These are phyloP conservation scores for Lethenteron reissneri DNA, from an alignment of 2,113 vertebrate species.

Conservation along the genomic window DNA sequence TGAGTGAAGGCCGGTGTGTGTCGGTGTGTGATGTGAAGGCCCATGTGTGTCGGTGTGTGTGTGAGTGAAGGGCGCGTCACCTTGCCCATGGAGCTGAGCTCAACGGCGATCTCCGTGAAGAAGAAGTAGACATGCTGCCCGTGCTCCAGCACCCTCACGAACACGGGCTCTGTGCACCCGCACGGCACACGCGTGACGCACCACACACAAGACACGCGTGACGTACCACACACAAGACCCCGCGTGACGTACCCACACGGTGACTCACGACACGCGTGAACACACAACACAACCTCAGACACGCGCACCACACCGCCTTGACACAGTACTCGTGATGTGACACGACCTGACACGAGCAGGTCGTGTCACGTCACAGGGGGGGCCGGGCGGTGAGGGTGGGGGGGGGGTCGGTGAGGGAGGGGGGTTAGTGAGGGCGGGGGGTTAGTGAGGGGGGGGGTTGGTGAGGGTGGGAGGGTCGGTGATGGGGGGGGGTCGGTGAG, in stretches of 20 bases:
- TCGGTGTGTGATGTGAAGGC: too few species aligned
- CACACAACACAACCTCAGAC: too few species aligned
- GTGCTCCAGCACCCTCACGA: constrained; percentile 72
- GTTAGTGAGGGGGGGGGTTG: not conserved
- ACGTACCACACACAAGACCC: not conserved
- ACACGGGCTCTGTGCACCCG: constrained; percentile 55
- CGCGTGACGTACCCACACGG: too few species aligned
- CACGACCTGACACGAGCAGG: not conserved
- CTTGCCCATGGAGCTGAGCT: constrained; percentile 94
- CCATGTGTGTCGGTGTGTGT: too few species aligned
- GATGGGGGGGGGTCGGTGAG: too few species aligned
- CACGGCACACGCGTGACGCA: not conserved
- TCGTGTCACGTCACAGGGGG: too few species aligned
- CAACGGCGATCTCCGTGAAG: constrained; percentile 95
- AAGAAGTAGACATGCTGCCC: constrained; percentile 84
- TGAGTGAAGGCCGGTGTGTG: not conserved
- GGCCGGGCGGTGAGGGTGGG: too few species aligned
- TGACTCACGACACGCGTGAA: too few species aligned
- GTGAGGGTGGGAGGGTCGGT: not conserved
- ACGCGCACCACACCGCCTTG: not conserved
- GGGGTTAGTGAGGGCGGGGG: too few species aligned
- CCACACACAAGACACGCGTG: constrained; percentile 12
- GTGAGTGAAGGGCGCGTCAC: constrained; percentile 19
- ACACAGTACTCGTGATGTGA: not conserved
- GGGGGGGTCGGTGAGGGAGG: too few species aligned